Percentiles rank a stretch among this genome's conserved stretches.
phyloP scores from a whole-genome alignment of 1,140 invertebrate genomes.

The Hetaerina americana region DNA sequence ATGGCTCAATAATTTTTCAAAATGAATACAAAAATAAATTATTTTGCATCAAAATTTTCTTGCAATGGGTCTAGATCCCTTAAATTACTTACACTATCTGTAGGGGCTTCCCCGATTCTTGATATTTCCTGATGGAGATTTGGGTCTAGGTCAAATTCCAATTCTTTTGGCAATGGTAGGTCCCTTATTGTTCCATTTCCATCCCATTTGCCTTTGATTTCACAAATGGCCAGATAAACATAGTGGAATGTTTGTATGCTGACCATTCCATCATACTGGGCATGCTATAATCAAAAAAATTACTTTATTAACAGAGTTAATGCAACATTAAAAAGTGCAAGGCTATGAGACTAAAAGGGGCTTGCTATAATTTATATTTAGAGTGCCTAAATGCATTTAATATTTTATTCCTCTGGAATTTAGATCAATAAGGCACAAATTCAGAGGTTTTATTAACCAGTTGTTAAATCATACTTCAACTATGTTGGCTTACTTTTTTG shows the following conservation, averaged over 20 bases:
- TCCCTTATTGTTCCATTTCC: constrained; percentile 22
- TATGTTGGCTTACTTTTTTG: too few relatives aligned
- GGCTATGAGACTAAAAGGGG: neutral
- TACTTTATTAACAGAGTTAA: too few relatives aligned
- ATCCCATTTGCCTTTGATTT: constrained; percentile 26
- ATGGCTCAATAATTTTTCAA: too few relatives aligned
- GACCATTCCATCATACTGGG: constrained; percentile 41
- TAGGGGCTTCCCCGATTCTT: neutral
- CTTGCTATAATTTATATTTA: too few relatives aligned
- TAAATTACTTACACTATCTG: constrained; percentile 3
- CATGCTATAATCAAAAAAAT: constrained; percentile 25
- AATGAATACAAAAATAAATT: too few relatives aligned
- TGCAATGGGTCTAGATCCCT: too few relatives aligned
- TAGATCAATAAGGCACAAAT: too few relatives aligned
- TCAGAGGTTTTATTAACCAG: too few relatives aligned
- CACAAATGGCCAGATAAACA: constrained; percentile 20
- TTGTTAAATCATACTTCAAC: too few relatives aligned
- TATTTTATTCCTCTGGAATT: too few relatives aligned
- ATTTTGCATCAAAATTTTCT: too few relatives aligned
- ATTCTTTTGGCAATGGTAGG: constrained; percentile 4
- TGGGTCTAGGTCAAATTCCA: constrained; percentile 18
- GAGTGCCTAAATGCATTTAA: too few relatives aligned
- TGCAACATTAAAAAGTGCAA: neutral
- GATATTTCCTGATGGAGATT: constrained; percentile 12
- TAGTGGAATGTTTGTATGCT: constrained; percentile 29